Conservation (phyloP, 1,140 invertebrate genomes). For the Scylla paramamosain region DNA sequence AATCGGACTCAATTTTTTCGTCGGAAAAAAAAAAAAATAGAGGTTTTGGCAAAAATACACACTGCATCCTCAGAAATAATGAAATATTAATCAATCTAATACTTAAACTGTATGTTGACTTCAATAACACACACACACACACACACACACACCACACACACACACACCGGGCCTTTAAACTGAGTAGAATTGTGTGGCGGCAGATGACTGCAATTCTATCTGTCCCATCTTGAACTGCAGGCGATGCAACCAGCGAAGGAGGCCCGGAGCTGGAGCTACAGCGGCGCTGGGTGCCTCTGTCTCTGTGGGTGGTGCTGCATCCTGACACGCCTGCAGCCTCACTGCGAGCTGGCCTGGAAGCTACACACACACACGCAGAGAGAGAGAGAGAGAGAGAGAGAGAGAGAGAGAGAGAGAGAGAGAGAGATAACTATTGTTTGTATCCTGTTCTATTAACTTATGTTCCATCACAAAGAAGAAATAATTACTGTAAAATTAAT, state of each 20-base stretch:
- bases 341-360: slow-evolving; percentile 94
- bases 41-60: too few relatives aligned
- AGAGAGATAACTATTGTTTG: too few relatives aligned
- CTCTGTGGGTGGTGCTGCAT: slow-evolving; percentile 84
- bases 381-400: not conserved
- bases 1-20: too few relatives aligned
- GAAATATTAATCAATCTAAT: too few relatives aligned
- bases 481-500: too few relatives aligned
- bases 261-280: slow-evolving; percentile 77
- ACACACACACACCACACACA: too few relatives aligned
- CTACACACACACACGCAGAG: slow-evolving; percentile 85
- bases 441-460: not conserved
- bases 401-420: not conserved
- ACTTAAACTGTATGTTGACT: too few relatives aligned
- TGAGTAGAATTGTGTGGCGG: slow-evolving; percentile 92
- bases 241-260: slow-evolving; percentile 93
- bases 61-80: too few relatives aligned
- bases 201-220: slow-evolving; percentile 97
- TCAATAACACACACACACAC: too few relatives aligned
- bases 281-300: slow-evolving; percentile 78
- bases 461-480: not conserved
- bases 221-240: slow-evolving; percentile 99
- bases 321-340: slow-evolving; percentile 93
- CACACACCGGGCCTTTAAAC: slow-evolving; percentile 82
- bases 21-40: too few relatives aligned